Evolutionary conservation across 2,888 invertebrate species (phyloP).

Genomic region (Phlogophora meticulosa): DNA sequence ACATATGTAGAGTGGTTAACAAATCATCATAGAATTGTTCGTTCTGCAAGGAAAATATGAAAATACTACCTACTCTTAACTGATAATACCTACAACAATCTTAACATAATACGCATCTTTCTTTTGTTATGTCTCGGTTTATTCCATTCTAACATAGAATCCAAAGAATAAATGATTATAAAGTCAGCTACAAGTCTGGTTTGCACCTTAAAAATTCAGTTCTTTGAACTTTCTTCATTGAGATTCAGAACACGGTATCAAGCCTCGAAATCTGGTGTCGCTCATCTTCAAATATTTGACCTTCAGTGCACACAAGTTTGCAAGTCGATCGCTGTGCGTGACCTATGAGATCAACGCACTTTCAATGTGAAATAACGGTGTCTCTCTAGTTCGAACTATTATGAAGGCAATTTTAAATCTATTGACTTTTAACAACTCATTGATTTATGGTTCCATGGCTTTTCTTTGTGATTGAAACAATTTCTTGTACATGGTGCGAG

Average conservation of each 20-base stretch:
- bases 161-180: conserved; percentile 7
- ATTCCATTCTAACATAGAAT: not conserved
- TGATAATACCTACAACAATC: not conserved
- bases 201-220: conserved; percentile 15
- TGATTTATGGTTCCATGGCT: conserved; percentile 34
- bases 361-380: conserved; percentile 81
- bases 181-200: not conserved
- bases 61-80: conserved; percentile 1
- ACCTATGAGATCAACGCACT: conserved; percentile 82
- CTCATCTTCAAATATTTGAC: conserved; percentile 77
- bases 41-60: conserved; percentile 2
- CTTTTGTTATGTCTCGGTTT: too few species aligned
- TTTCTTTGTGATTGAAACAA: conserved; percentile 32
- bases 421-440: conserved; percentile 57
- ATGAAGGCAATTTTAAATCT: conserved; percentile 63
- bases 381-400: conserved; percentile 66
- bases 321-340: conserved; percentile 72
- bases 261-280: conserved; percentile 66
- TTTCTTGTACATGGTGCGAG: conserved; percentile 31
- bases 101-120: too few species aligned
- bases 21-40: conserved; percentile 2
- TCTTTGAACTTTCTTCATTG: conserved; percentile 52
- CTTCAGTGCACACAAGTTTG: conserved; percentile 73
- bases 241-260: conserved; percentile 59
- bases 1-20: not conserved